Evolutionary conservation across 2,113 vertebrate genomes (phyloP).

Genomic region (Phainopepla nitens): DNA sequence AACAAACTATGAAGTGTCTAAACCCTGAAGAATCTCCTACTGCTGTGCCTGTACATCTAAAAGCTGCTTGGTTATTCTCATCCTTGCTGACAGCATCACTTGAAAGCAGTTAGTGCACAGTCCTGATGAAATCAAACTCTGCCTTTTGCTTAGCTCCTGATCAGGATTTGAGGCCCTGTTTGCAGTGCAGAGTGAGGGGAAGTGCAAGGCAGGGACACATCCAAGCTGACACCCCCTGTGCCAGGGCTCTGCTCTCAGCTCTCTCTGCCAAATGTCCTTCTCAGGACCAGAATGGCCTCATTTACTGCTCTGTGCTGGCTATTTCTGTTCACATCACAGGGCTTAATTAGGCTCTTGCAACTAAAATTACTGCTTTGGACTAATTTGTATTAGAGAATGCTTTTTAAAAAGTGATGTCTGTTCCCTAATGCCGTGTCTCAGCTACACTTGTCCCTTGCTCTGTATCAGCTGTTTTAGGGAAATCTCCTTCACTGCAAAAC

Average conservation of each 20-base stretch:
- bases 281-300: background rate
- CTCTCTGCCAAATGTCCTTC: background rate
- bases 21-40: background rate
- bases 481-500: background rate
- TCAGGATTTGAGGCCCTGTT: background rate
- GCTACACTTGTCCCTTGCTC: background rate
- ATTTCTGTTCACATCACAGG: background rate
- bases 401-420: background rate
- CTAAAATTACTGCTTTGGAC: constrained; percentile 4
- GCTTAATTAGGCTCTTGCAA: constrained; percentile 29
- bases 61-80: background rate
- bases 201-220: background rate
- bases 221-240: background rate
- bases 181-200: background rate
- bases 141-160: background rate
- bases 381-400: background rate
- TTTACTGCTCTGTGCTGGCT: background rate
- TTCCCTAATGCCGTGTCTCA: background rate
- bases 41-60: background rate
- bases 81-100: background rate
- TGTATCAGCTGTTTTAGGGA: fast-evolving
- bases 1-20: background rate
- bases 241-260: background rate
- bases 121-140: background rate
- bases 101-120: fast-evolving